A percentile compares a stretch with the other conserved stretches of the same genome.
These are phyloP conservation scores for Lamellibrachia columna DNA, from an alignment of 2,888 invertebrate species.

Conservation along the genomic window DNA sequence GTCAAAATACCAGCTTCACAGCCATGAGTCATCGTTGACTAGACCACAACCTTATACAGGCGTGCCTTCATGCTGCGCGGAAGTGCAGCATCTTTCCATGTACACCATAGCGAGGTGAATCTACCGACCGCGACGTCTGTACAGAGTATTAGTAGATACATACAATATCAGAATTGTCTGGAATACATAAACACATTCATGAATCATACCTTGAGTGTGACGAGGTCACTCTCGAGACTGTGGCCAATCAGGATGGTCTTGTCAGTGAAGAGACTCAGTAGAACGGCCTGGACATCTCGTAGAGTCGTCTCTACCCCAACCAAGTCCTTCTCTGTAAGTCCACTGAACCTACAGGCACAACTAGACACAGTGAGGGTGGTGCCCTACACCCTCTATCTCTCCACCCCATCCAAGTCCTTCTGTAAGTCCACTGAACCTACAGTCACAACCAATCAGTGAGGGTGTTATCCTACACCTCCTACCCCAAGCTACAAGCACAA, in stretches of 20 bases:
- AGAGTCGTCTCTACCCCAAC: conserved; percentile 77
- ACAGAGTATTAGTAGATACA: background rate
- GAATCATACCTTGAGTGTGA: conserved; percentile 80
- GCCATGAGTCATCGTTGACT: too few relatives aligned
- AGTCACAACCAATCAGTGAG: background rate
- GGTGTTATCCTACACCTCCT: too few relatives aligned
- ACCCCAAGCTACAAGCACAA: conserved; percentile 52
- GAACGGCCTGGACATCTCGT: conserved; percentile 77
- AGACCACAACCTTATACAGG: too few relatives aligned
- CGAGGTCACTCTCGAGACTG: conserved; percentile 95
- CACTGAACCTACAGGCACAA: conserved; percentile 80
- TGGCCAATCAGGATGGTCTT: conserved; percentile 97
- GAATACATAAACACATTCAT: too few relatives aligned
- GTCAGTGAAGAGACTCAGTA: conserved; percentile 87
- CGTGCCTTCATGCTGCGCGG: too few relatives aligned
- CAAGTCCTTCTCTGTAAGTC: conserved; percentile 89
- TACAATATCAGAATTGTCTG: background rate
- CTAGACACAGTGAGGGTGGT: too few relatives aligned
- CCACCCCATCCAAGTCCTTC: conserved; percentile 83
- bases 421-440: conserved; percentile 92
- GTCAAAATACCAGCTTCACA: too few relatives aligned
- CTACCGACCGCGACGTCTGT: too few relatives aligned
- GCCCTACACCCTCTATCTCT: conserved; percentile 59
- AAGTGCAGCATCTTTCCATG: too few relatives aligned
- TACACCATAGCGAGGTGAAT: too few relatives aligned